Percentiles rank a stretch among this genome's conserved stretches.
Conservation (phyloP, 1,140 invertebrate genomes). For the Periplaneta americana region DNA sequence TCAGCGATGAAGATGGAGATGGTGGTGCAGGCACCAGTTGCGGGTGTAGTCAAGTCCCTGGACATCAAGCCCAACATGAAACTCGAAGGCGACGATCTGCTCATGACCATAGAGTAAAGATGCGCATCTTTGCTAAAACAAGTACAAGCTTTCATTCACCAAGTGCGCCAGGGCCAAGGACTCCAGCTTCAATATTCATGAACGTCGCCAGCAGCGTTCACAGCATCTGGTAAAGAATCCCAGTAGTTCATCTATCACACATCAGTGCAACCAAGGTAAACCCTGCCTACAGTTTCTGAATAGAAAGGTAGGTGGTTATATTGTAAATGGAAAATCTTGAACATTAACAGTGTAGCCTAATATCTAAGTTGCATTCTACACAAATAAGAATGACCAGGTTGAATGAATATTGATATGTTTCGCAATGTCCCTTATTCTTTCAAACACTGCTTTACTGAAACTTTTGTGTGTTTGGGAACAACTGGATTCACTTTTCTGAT, state of each 20-base stretch:
- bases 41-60: slow-evolving; percentile 77
- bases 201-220: too few relatives aligned
- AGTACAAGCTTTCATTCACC: not conserved
- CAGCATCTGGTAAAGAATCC: too few relatives aligned
- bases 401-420: too few relatives aligned
- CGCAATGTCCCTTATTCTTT: too few relatives aligned
- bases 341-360: too few relatives aligned
- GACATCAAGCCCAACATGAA: slow-evolving; percentile 81
- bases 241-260: not conserved
- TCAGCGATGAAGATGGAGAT: slow-evolving; percentile 99
- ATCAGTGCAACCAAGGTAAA: not conserved
- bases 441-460: too few relatives aligned
- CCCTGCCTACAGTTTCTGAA: not conserved
- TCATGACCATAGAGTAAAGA: slow-evolving; percentile 76
- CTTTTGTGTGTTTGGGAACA: too few relatives aligned
- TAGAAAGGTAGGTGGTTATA: not conserved
- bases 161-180: not conserved
- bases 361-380: too few relatives aligned
- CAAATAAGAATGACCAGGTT: too few relatives aligned
- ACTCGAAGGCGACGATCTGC: slow-evolving; percentile 91
- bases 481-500: too few relatives aligned
- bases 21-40: slow-evolving; percentile 89
- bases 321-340: too few relatives aligned
- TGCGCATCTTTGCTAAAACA: not conserved
- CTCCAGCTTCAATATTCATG: too few relatives aligned